Evolutionary conservation across 2,888 invertebrate genomes (phyloP).

Genomic region (Cancer borealis): DNA sequence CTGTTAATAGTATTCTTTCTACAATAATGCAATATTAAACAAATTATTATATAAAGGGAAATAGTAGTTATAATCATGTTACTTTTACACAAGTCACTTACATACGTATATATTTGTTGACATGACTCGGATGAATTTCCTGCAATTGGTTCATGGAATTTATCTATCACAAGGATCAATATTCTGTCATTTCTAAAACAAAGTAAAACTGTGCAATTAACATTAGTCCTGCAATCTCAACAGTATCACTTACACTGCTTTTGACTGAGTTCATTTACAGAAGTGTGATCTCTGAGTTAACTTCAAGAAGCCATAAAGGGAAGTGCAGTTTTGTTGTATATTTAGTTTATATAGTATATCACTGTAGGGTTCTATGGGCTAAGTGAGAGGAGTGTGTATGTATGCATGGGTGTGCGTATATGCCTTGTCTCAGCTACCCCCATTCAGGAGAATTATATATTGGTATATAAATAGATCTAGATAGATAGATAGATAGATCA

Average conservation of each 20-base stretch:
- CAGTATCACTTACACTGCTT: not conserved
- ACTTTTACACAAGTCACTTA: not conserved
- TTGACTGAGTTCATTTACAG: not conserved
- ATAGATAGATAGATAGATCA: no score
- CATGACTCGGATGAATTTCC: not conserved
- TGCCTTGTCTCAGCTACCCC: no score
- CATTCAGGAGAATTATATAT: no score
- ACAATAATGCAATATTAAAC: not conserved
- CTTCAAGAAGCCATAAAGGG: not conserved
- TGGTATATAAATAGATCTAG: no score
- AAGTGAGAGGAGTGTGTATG: no score
- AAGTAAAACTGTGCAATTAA: not conserved
- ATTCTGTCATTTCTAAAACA: not conserved
- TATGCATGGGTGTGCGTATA: no score
- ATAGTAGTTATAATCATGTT: not conserved
- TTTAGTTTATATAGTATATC: not conserved
- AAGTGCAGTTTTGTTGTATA: not conserved
- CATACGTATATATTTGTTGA: not conserved
- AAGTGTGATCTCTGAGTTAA: not conserved
- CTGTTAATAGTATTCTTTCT: not conserved
- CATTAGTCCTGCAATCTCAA: not conserved
- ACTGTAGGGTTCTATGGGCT: no score
- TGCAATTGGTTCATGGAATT: not conserved
- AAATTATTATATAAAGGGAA: not conserved
- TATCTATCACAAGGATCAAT: not conserved